Evolutionary conservation across 2,888 invertebrate species (phyloP).

Genomic region (Willowsia nigromaculata): DNA sequence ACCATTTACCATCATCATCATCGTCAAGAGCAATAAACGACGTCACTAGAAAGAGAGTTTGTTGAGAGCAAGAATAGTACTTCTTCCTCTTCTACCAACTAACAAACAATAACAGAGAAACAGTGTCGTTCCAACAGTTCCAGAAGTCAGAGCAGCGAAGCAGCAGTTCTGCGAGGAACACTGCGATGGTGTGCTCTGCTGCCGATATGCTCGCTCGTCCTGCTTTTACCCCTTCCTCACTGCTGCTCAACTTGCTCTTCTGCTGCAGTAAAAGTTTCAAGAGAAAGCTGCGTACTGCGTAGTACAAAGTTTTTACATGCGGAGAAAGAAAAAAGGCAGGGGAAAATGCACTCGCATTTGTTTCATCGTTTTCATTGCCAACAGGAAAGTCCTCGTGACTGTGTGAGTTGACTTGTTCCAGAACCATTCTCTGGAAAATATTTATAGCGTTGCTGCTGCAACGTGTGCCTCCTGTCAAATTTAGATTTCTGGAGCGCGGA

Average conservation of each 20-base stretch:
- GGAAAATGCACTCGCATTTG: conserved; percentile 16
- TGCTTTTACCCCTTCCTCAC: background rate
- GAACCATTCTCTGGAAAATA: no score
- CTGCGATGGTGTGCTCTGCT: conserved; percentile 7
- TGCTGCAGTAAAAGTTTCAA: conserved; percentile 40
- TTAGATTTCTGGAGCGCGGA: background rate
- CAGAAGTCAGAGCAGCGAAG: conserved; percentile 35
- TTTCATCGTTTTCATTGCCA: conserved; percentile 29
- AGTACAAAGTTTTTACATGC: conserved; percentile 9
- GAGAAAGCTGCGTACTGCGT: conserved; percentile 48
- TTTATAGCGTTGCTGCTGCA: conserved; percentile 4
- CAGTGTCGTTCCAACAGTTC: conserved; percentile 54
- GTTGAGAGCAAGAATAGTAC: conserved; percentile 20
- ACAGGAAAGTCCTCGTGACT: conserved; percentile 53
- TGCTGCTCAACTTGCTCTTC: conserved; percentile 1
- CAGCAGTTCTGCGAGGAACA: background rate
- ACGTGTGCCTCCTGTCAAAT: background rate
- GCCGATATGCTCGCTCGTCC: background rate
- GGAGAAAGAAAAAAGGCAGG: background rate
- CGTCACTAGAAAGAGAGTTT: conserved; percentile 31
- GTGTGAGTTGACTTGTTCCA: background rate
- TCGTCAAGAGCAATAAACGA: conserved; percentile 28
- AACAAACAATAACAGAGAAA: conserved; percentile 49
- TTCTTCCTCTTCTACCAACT: conserved; percentile 46
- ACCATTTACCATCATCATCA: background rate